Evolutionary conservation across 1,140 invertebrate genomes (phyloP).

Genomic region (Heliconius hewitsoni): DNA sequence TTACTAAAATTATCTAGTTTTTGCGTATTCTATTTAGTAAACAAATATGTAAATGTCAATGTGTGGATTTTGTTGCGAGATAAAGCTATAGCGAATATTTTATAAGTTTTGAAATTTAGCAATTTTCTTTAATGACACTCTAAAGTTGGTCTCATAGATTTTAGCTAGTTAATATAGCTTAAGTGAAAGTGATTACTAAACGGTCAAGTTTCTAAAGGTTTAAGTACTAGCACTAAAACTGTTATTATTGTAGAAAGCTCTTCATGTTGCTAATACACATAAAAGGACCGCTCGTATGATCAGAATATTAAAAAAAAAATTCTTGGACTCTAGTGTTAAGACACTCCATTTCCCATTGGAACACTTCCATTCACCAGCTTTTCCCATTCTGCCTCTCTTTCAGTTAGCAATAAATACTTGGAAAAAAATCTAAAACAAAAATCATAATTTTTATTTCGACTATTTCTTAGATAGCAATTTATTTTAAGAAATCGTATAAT

Average conservation of each 20-base stretch:
- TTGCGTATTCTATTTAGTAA: background rate
- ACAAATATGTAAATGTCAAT: background rate
- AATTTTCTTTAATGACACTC: background rate
- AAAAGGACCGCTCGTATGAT: too few species aligned
- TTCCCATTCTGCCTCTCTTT: too few species aligned
- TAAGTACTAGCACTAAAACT: background rate
- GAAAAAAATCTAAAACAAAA: too few species aligned
- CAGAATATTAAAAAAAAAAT: too few species aligned
- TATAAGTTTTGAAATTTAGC: background rate
- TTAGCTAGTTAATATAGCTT: background rate
- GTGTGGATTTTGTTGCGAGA: constrained; percentile 2
- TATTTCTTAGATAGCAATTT: too few species aligned
- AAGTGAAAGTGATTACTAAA: background rate
- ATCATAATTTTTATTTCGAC: too few species aligned
- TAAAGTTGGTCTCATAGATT: background rate
- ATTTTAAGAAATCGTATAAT: too few species aligned
- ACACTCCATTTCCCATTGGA: too few species aligned
- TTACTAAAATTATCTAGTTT: background rate
- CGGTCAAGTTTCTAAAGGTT: background rate
- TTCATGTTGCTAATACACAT: background rate
- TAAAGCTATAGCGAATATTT: background rate
- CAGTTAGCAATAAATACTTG: too few species aligned
- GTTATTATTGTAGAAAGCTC: background rate
- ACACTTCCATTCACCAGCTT: too few species aligned
- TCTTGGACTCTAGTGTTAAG: too few species aligned